Evolutionary conservation across 2,797 vertebrate species (phyloP).

Genomic region (Anolis apletophallus): DNA sequence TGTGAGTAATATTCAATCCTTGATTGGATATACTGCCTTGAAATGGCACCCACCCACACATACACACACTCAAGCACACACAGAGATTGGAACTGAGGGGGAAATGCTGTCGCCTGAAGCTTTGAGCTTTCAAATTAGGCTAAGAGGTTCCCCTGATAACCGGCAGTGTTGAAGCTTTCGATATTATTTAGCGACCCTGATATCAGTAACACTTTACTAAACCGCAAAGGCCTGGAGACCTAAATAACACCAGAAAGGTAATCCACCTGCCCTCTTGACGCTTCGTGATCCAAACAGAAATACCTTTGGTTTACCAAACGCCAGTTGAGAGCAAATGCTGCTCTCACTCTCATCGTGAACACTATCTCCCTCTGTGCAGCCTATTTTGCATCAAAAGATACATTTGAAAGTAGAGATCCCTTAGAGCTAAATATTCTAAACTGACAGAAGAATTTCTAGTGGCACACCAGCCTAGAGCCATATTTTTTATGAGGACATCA

Average conservation of each 20-base stretch:
- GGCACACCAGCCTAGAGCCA: slow-evolving; percentile 81
- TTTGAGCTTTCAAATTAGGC: slow-evolving; percentile 81
- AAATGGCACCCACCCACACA: slow-evolving; percentile 53
- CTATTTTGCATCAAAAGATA: slow-evolving; percentile 86
- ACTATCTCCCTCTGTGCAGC: slow-evolving; percentile 76
- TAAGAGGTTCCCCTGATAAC: slow-evolving; percentile 80
- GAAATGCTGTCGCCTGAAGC: slow-evolving; percentile 76
- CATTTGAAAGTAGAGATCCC: slow-evolving; percentile 83
- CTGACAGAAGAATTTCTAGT: slow-evolving; percentile 86
- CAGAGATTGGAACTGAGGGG: slow-evolving; percentile 65
- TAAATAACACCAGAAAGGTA: slow-evolving; percentile 37
- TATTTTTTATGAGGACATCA: slow-evolving; percentile 89
- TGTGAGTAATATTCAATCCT: slow-evolving; percentile 65
- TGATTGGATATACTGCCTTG: slow-evolving; percentile 74
- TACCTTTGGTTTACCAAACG: slow-evolving; percentile 62
- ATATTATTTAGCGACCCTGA: slow-evolving; percentile 68
- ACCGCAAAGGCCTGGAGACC: slow-evolving; percentile 32
- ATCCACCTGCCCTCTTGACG: slow-evolving; percentile 50
- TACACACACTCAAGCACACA: background rate
- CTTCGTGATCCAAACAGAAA: slow-evolving; percentile 68
- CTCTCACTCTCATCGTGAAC: slow-evolving; percentile 67
- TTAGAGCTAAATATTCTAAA: slow-evolving; percentile 84
- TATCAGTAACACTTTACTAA: slow-evolving; percentile 54
- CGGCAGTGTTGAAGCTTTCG: slow-evolving; percentile 71
- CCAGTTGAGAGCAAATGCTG: slow-evolving; percentile 66